Evolutionary conservation across 2,888 invertebrate species (phyloP).

Genomic region (Orthosia gothica): DNA sequence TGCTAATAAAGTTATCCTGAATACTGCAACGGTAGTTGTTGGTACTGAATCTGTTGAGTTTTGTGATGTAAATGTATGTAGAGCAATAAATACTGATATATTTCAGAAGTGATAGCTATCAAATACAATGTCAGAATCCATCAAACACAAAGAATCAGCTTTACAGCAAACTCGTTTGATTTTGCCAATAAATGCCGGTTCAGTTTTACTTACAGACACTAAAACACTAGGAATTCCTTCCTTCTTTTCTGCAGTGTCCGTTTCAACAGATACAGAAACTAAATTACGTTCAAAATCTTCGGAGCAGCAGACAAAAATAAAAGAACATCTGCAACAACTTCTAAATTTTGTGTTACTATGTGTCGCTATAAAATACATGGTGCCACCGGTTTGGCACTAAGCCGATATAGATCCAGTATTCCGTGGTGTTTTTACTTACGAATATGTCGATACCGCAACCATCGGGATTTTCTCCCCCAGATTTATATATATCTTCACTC

Average conservation of each 20-base stretch:
- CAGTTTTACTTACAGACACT: slow-evolving; percentile 18
- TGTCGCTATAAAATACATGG: slow-evolving; percentile 81
- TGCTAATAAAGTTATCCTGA: slow-evolving; percentile 31
- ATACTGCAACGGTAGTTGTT: not conserved
- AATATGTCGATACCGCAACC: slow-evolving; percentile 45
- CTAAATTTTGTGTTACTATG: slow-evolving; percentile 74
- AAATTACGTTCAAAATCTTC: slow-evolving; percentile 56
- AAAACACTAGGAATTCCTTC: slow-evolving; percentile 28
- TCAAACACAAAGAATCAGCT: slow-evolving; percentile 16
- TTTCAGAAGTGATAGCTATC: not conserved
- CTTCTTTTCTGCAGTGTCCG: slow-evolving; percentile 9
- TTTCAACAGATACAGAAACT: slow-evolving; percentile 38
- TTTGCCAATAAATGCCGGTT: slow-evolving; percentile 1
- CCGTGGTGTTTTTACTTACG: slow-evolving; percentile 63
- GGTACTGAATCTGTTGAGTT: slow-evolving; percentile 1
- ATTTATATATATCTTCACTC: slow-evolving; percentile 61
- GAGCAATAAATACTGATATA: not conserved
- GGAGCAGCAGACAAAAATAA: slow-evolving; percentile 47
- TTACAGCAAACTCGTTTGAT: slow-evolving; percentile 12
- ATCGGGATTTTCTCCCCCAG: slow-evolving; percentile 37
- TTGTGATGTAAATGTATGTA: slow-evolving; percentile 6
- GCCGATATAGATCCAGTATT: slow-evolving; percentile 72
- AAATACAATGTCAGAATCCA: slow-evolving; percentile 13
- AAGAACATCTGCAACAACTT: slow-evolving; percentile 36
- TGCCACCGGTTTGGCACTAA: slow-evolving; percentile 79